Evolutionary conservation across 1,140 invertebrate species (phyloP), one percentile per base, ranked within the genome.

Genomic region (Drosophila bocqueti): DNA sequence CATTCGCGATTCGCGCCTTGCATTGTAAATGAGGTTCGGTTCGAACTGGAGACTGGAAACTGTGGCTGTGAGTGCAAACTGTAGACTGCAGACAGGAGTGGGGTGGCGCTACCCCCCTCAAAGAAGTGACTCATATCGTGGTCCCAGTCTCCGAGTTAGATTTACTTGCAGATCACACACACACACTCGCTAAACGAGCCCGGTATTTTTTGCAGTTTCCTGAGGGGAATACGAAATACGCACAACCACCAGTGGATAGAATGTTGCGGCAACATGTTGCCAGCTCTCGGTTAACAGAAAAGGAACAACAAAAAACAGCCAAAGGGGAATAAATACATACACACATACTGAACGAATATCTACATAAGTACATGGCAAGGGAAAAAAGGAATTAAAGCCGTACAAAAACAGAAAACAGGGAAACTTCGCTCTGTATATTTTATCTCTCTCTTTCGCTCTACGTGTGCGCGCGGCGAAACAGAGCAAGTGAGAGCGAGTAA

Each of bases 341-440:
- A 61, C 24, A 42, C 21, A 54, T 9, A 38, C n/a, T 3, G 13
- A 36, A 34, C 24, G n/a, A 46, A 24, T 72, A 50, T n/a, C 36
- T 62, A 36, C 13, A 38, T 38, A 54, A 45, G 59, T 47, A 24
- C 43, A 52, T 58, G 36, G 59, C 65, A 55, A 59, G 54, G 26
- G 18, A 58, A 79, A 77, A 82, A 81, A 66, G 65, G 68, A 85
- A 84, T 65, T 81, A 81, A 84, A 84, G 78, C 81, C 81, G 47
- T 84, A 85, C 78, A 79, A 90, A 85, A 82, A 82, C 71, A 76
- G 60, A 59, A 47, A 79, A 59, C 47, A 36, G 60, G 52, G 54
- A 74, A 55, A 57, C 61, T 81, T 58, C 71, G 38, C 52, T 65
- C 52, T 60, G 40, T 26, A 24, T 24, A 4, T 34, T 31, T 31